Conservation (phyloP, 2,888 invertebrate genomes). For the Scelioninae gen. 2 region DNA sequence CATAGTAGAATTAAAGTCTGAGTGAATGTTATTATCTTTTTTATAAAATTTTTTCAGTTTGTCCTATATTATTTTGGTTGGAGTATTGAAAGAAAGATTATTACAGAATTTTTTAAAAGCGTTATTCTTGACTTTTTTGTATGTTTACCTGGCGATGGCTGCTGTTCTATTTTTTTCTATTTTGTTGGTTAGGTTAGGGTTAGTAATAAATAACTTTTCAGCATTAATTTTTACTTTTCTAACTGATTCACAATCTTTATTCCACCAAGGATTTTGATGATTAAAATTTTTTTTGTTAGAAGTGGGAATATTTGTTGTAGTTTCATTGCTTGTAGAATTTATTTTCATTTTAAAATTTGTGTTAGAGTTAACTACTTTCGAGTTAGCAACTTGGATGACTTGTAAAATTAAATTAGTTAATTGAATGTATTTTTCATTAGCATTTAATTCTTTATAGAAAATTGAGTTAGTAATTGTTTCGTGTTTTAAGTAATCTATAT, state of each 20-base stretch:
- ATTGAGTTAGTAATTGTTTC: too few species aligned
- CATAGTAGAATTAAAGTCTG: background rate
- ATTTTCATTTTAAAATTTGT: too few species aligned
- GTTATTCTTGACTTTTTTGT: constrained; percentile 6
- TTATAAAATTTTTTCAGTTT: constrained; percentile 43
- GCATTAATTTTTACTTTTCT: constrained; percentile 7
- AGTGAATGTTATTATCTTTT: constrained; percentile 13
- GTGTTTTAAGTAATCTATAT: too few species aligned
- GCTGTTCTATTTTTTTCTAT: constrained; percentile 21
- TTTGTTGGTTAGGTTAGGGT: background rate
- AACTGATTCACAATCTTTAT: constrained; percentile 8
- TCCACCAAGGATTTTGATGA: constrained; percentile 26
- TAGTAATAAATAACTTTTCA: constrained; percentile 17
- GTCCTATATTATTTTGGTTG: constrained; percentile 8
- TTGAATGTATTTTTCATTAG: too few species aligned
- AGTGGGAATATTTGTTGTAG: background rate
- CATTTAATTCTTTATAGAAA: too few species aligned
- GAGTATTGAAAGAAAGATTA: background rate
- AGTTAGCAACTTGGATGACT: too few species aligned
- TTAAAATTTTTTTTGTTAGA: background rate
- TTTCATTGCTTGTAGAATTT: background rate
- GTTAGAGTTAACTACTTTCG: too few species aligned
- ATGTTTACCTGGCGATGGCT: constrained; percentile 18
- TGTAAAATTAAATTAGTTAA: too few species aligned
- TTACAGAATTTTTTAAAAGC: constrained; percentile 17